Conservation (phyloP, 2,888 invertebrate genomes). For the Mayetiola destructor region DNA sequence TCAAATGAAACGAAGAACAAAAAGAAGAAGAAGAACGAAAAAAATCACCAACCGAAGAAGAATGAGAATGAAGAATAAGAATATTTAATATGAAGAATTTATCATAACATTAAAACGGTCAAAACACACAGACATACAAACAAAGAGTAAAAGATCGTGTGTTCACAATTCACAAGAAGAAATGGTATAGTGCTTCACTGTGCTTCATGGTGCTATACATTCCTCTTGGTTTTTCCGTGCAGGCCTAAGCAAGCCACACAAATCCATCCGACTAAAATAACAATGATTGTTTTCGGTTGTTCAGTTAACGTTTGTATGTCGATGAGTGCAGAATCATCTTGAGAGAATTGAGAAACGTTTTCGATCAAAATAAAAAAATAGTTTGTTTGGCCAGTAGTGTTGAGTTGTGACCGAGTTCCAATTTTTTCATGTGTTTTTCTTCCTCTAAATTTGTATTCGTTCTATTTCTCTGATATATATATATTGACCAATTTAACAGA, state of each 20-base stretch:
- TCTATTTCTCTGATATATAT: neutral
- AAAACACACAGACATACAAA: slow-evolving; percentile 1
- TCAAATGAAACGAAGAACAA: neutral
- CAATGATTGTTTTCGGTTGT: slow-evolving; percentile 10
- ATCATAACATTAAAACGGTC: slow-evolving; percentile 1
- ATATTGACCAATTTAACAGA: too few species aligned
- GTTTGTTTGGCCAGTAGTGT: too few species aligned
- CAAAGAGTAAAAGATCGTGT: neutral
- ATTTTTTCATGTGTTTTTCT: neutral
- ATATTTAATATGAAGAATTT: neutral
- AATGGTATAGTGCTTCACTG: too few species aligned
- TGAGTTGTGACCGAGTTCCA: neutral
- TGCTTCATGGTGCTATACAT: slow-evolving; percentile 10
- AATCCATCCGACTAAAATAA: neutral
- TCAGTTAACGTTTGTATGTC: slow-evolving; percentile 6
- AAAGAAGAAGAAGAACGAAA: neutral
- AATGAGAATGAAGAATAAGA: neutral
- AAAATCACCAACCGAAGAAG: neutral
- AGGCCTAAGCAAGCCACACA: slow-evolving; percentile 3
- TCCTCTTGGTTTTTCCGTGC: neutral
- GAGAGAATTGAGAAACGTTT: neutral
- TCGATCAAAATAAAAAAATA: too few species aligned
- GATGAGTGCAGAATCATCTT: slow-evolving; percentile 2
- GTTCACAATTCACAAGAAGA: too few species aligned
- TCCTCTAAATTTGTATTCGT: neutral